Evolutionary conservation across 1,140 invertebrate species (phyloP), one percentile per base, ranked within the genome.

Genomic region (Portunus trituberculatus): DNA sequence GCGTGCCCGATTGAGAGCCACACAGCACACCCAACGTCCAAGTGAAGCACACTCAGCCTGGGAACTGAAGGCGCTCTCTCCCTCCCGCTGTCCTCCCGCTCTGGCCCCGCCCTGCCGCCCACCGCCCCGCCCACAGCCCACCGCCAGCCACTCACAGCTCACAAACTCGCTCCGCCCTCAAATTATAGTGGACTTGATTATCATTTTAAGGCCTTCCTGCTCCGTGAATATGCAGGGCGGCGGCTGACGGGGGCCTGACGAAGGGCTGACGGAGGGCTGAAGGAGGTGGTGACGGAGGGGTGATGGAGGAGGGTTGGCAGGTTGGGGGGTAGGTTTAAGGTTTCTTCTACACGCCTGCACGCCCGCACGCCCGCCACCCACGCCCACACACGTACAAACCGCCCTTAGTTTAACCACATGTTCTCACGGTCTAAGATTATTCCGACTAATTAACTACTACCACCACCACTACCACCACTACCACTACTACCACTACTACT

Each of bases 141-240:
- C 39, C 95, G 67, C 84, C 95, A 87, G 31, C 95, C 95, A 95
- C 90, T 67, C 92, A 82, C 45, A 29, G 87, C 95, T 10, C 91
- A n/a, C 31, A 16, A n/a, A 29, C 10, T 20, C 4, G 67, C 95
- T 86, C 95, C 95, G 95, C 95, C 95, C 95, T 90, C 95, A 91
- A 95, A 95, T 95, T 95, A 95, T 88, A 93, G 67, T 76, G 91
- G 87, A 82, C 95, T 91, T 95, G 95, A 95, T 95, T 95, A 95
- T 95, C 95, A 95, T 95, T 95, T 95, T 95, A 95, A 95, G 95
- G 92, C 93, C 59, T 95, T 91, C 89, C 90, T 86, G 29, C 84
- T 28, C 48, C 92, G 46, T 93, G 95, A 92, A 93, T 93, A 95
- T 95, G 93, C 92, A 93, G 95, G 93, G 95, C 95, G 92, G 52